Conservation (phyloP, 1,140 invertebrate species). For the Panonychus citri region DNA sequence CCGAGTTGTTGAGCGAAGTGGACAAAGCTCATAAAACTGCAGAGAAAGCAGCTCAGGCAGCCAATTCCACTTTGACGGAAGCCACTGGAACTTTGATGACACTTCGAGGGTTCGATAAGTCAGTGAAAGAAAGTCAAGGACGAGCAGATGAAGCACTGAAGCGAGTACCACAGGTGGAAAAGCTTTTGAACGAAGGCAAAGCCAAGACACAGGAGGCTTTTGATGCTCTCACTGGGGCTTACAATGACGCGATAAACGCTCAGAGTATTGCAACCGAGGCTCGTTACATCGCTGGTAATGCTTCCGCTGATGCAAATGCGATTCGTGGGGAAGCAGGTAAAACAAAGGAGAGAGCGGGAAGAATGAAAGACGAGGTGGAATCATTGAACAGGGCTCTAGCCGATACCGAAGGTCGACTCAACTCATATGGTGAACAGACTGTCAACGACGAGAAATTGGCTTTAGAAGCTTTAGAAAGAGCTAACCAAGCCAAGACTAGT, state of each 20-base stretch:
- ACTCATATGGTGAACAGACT: slow-evolving; percentile 44
- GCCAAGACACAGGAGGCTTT: slow-evolving; percentile 30
- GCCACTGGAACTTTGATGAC: slow-evolving; percentile 62
- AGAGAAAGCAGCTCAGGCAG: slow-evolving; percentile 49
- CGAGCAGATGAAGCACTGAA: slow-evolving; percentile 42
- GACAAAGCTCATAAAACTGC: slow-evolving; percentile 45
- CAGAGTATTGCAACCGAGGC: slow-evolving; percentile 49
- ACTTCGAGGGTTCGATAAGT: slow-evolving; percentile 59
- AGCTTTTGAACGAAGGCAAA: slow-evolving; percentile 36
- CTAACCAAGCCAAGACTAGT: slow-evolving; percentile 60
- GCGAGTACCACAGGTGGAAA: slow-evolving; percentile 33
- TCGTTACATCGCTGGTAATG: slow-evolving; percentile 40
- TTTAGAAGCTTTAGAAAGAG: slow-evolving; percentile 43
- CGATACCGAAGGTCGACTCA: slow-evolving; percentile 40
- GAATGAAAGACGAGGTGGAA: slow-evolving; percentile 49
- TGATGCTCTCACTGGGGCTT: slow-evolving; percentile 39
- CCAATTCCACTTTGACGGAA: slow-evolving; percentile 58
- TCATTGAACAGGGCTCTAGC: slow-evolving; percentile 42
- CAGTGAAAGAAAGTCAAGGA: slow-evolving; percentile 51
- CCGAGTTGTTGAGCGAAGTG: slow-evolving; percentile 40
- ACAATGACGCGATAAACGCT: slow-evolving; percentile 48
- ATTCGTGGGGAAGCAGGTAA: slow-evolving; percentile 48
- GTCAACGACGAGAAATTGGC: slow-evolving; percentile 44
- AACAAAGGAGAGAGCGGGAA: slow-evolving; percentile 44
- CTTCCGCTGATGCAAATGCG: slow-evolving; percentile 45